These are phyloP conservation scores for Acanthurus lineatus DNA, from an alignment of 2,797 vertebrate genomes.

Conservation along the genomic window DNA sequence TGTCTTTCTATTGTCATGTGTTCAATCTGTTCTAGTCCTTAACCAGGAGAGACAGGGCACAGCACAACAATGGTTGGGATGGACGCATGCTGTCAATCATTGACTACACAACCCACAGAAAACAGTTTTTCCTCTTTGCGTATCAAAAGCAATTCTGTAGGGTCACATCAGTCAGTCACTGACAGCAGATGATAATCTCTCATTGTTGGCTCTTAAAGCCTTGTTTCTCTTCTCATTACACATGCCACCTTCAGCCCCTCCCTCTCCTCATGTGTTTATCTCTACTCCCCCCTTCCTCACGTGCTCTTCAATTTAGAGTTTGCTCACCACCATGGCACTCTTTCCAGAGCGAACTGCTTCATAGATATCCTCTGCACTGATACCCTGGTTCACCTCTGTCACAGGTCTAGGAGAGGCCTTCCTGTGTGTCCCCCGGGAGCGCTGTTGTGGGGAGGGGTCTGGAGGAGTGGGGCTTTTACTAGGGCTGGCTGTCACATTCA, in stretches of 20 bases:
- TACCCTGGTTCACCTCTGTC: slow-evolving; percentile 30
- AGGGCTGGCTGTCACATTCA: slow-evolving; percentile 43
- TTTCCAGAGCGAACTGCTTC: slow-evolving; percentile 86
- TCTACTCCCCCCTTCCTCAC: slow-evolving; percentile 9
- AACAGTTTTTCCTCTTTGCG: slow-evolving; percentile 46
- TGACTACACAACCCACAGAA: slow-evolving; percentile 57
- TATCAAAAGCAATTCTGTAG: slow-evolving; percentile 71
- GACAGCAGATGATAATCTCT: slow-evolving; percentile 76
- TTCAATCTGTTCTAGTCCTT: slow-evolving; percentile 40
- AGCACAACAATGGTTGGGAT: slow-evolving; percentile 61
- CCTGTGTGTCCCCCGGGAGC: slow-evolving; percentile 35
- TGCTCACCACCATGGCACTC: slow-evolving; percentile 89
- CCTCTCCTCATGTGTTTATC: slow-evolving; percentile 53
- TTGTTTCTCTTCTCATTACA: slow-evolving; percentile 68
- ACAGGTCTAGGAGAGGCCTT: slow-evolving; percentile 43
- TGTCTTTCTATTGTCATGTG: slow-evolving; percentile 42
- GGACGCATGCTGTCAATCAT: slow-evolving; percentile 70
- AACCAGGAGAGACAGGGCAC: slow-evolving; percentile 30
- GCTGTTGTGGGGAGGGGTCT: slow-evolving; percentile 42
- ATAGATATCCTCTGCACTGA: slow-evolving; percentile 84
- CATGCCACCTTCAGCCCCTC: slow-evolving; percentile 44
- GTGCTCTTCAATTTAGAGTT: slow-evolving; percentile 23
- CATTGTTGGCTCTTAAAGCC: slow-evolving; percentile 59
- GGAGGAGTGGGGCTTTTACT: slow-evolving; percentile 19
- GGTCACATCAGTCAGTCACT: slow-evolving; percentile 77